phyloP scores from a whole-genome alignment of 2,113 vertebrate species.

The Origma solitaria region DNA sequence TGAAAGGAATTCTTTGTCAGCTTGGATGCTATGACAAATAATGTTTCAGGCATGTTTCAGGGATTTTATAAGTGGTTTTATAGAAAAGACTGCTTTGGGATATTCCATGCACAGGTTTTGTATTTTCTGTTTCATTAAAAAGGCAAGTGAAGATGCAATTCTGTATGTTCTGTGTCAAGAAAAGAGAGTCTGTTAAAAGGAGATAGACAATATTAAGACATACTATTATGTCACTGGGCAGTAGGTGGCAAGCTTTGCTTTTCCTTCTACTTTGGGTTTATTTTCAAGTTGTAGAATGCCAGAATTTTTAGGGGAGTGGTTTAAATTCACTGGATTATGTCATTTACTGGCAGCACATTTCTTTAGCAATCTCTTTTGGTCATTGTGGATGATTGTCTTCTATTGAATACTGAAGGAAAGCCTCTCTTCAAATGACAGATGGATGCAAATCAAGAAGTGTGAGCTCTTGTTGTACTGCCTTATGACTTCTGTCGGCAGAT shows the following conservation, averaged over 20 bases:
- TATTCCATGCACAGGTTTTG: background rate
- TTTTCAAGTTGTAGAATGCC: conserved; percentile 42
- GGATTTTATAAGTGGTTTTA: background rate
- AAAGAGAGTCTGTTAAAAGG: background rate
- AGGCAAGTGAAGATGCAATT: background rate
- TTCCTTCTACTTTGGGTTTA: conserved; percentile 54
- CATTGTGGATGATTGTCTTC: conserved; percentile 4
- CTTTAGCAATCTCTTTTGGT: conserved; percentile 34
- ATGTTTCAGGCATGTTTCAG: background rate
- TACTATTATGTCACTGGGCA: conserved; percentile 70
- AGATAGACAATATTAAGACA: background rate
- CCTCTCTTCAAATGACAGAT: background rate
- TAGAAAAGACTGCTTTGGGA: background rate
- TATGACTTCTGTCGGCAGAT: conserved; percentile 19
- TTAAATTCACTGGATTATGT: conserved; percentile 64
- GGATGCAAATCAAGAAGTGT: conserved; percentile 9
- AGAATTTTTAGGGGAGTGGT: conserved; percentile 54
- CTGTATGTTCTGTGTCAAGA: background rate
- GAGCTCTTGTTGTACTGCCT: conserved; percentile 22
- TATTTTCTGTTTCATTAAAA: background rate
- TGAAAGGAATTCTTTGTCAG: conserved; percentile 42
- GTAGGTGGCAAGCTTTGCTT: conserved; percentile 82
- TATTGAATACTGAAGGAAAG: background rate
- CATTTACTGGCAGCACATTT: conserved; percentile 48
- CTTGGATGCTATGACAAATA: conserved; percentile 25